Percentiles rank a stretch among this genome's conserved stretches.
Evolutionary conservation across 2,797 vertebrate species (phyloP).

Genomic region (Cyprinella venusta): DNA sequence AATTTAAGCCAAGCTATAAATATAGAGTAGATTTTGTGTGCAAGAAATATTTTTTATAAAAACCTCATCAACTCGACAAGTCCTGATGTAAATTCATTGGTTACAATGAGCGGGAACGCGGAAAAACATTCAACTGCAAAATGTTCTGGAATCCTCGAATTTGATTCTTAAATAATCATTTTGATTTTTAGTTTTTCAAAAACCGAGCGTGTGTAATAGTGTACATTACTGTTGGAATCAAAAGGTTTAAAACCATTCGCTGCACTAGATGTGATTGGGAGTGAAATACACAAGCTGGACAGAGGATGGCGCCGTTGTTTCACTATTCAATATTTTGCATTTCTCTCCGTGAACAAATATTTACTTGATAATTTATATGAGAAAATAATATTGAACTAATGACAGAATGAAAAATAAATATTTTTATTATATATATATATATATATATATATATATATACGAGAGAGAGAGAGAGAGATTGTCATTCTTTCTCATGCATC

Average conservation of each 20-base stretch:
- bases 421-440: too few relatives aligned
- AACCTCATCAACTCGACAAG: background rate
- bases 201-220: background rate
- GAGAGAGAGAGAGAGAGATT: too few relatives aligned
- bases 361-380: background rate
- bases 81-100: background rate
- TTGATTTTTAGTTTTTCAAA: background rate
- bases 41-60: too few relatives aligned
- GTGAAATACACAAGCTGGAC: background rate
- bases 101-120: background rate
- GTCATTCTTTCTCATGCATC: too few relatives aligned
- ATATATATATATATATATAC: too few relatives aligned
- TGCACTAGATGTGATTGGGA: background rate
- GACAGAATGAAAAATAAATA: background rate
- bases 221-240: background rate
- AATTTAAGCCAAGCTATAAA: background rate
- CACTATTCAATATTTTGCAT: background rate
- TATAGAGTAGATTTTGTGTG: background rate
- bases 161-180: too few relatives aligned
- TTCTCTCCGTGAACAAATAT: background rate
- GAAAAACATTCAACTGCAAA: background rate
- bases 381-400: background rate
- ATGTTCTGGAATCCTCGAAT: background rate
- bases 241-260: background rate
- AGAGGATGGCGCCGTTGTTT: background rate